Evolutionary conservation across 92 coral and sea anemone genomes (phyloP), one percentile per base, ranked within the genome.

Genomic region (Meandrina meandrites): DNA sequence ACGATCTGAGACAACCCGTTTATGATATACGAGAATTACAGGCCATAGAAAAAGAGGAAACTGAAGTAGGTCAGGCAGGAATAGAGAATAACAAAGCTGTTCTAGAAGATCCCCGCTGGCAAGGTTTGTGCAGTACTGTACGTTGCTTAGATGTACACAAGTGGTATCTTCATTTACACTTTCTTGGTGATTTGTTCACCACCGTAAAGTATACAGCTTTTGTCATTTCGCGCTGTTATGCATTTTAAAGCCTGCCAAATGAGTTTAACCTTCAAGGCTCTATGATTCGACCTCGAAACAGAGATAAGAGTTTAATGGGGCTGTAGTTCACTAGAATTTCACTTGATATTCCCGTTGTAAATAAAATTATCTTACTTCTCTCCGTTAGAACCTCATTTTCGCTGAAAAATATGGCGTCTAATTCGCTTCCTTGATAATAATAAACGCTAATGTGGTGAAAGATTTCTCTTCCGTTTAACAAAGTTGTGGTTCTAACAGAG

Each of bases 71-170:
- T 18, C 95, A 93, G 78, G 91, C 91, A 88, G 94, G 94, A 68
- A 96, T 90, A 53, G 99, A 95, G 75, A 90, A 92, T 82, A 95
- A 94, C 83, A 97, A 95, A 83, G 99, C 98, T 35, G 98, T 93
- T 82, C 84, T 97, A 58, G 99, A 97, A 86, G 99, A 97, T 94
- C 98, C 98, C 80, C 94, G 99, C 85, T 97, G 99, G 99, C 98
- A 97, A 97, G 99, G 99, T 97, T 91, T 88, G 99, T 93, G 87
- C 87, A 85, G 82, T 85, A 85, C 88, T 76, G 87, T 84, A 84
- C 86, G 86, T 50, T 83, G 70, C 73, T 79, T 78, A 30, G 66
- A 88, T 90, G 92, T 89, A 86, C 91, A 90, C 90, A 88, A 83
- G 73, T 37, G 83, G 37, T 88, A 71, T 81, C 68, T 81, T 84